phyloP scores from a whole-genome alignment of 1,140 invertebrate genomes.

The Euschistus heros region DNA sequence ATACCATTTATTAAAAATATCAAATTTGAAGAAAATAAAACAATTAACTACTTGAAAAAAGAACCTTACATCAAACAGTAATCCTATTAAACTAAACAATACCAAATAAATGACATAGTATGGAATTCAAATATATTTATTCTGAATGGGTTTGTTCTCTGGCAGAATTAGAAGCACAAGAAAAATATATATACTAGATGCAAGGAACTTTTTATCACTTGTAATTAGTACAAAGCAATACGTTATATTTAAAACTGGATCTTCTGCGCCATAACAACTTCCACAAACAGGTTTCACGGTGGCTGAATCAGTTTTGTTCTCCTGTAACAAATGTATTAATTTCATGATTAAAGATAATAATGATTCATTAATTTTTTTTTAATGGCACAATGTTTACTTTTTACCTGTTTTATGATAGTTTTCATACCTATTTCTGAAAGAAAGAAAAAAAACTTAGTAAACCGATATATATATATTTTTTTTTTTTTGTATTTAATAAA shows the following conservation, averaged over 20 bases:
- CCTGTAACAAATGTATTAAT: not conserved
- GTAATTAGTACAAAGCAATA: not conserved
- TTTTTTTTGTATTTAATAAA: too few relatives aligned
- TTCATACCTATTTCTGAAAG: slow-evolving; percentile 24
- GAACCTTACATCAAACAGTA: too few relatives aligned
- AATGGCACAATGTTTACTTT: slow-evolving; percentile 19
- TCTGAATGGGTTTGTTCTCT: too few relatives aligned
- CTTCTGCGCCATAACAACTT: slow-evolving; percentile 77
- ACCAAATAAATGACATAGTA: too few relatives aligned
- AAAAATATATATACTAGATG: too few relatives aligned
- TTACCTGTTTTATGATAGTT: slow-evolving; percentile 16
- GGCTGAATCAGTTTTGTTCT: slow-evolving; percentile 4
- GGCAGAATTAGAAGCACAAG: too few relatives aligned
- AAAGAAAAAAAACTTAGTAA: not conserved
- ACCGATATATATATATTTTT: too few relatives aligned
- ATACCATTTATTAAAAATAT: not conserved
- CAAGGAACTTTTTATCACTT: too few relatives aligned
- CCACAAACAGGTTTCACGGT: slow-evolving; percentile 41
- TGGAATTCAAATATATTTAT: too few relatives aligned
- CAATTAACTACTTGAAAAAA: not conserved
- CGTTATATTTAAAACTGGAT: slow-evolving; percentile 33
- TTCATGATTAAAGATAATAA: not conserved
- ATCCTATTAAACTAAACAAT: too few relatives aligned
- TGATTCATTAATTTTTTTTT: slow-evolving; percentile 6
- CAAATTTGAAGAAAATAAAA: not conserved